A percentile compares a stretch with the other conserved stretches of the same genome.
phyloP scores from a whole-genome alignment of 2,888 invertebrate genomes.

The Hybos culiciformis region DNA sequence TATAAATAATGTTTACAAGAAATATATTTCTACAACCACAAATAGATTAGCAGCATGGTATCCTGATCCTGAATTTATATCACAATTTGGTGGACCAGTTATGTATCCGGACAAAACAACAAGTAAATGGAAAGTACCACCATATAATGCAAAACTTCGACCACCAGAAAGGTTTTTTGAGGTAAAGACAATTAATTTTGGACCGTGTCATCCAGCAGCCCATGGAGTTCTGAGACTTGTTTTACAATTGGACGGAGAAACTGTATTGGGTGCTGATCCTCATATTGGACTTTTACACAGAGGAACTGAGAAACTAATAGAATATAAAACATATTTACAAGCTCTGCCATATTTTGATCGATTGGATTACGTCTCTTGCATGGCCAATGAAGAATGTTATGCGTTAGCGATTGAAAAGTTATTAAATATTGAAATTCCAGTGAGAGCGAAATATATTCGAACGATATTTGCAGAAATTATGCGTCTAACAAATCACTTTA shows the following conservation, averaged over 20 bases:
- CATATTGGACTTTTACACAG: conserved; percentile 79
- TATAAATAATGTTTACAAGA: too few relatives aligned
- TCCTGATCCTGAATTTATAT: conserved; percentile 48
- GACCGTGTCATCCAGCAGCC: conserved; percentile 83
- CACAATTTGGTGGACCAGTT: conserved; percentile 42
- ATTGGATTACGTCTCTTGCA: conserved; percentile 73
- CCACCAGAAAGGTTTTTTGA: conserved; percentile 46
- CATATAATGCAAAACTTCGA: conserved; percentile 28
- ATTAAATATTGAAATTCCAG: conserved; percentile 60
- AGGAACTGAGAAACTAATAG: conserved; percentile 81
- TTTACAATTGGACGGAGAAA: conserved; percentile 69
- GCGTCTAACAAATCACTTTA: conserved; percentile 65
- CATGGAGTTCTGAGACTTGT: conserved; percentile 77
- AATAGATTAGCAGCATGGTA: conserved; percentile 42
- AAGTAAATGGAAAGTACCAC: conserved; percentile 22
- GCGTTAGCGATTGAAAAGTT: conserved; percentile 71
- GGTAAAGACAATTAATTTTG: conserved; percentile 67
- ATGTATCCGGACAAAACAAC: conserved; percentile 42
- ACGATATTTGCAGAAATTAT: conserved; percentile 61
- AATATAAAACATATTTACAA: conserved; percentile 75
- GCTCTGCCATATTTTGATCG: conserved; percentile 78
- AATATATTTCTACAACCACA: too few relatives aligned
- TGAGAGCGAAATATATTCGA: conserved; percentile 68
- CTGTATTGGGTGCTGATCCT: conserved; percentile 63
- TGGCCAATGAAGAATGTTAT: conserved; percentile 68